Evolutionary conservation across 2,113 vertebrate species (phyloP).

Genomic region (Ranitomeya variabilis): DNA sequence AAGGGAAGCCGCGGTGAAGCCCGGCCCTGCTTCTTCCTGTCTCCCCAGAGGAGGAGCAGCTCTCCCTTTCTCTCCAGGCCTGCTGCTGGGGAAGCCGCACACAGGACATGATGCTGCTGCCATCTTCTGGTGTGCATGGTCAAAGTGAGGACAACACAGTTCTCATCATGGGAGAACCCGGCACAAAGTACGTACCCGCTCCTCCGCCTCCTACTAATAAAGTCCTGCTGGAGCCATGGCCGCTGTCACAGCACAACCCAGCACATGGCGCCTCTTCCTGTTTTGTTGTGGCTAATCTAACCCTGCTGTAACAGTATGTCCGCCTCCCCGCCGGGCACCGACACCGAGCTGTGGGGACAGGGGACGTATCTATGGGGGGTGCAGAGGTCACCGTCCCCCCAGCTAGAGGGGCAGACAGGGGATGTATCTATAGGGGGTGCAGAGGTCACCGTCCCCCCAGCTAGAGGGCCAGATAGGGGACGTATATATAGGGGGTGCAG

Average conservation of each 20-base stretch:
- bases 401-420: no score
- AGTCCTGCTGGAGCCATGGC: neutral
- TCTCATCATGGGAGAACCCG: conserved; percentile 47
- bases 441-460: no score
- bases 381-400: no score
- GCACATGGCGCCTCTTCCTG: neutral
- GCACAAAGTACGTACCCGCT: conserved; percentile 52
- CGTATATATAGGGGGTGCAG: no score
- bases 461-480: no score
- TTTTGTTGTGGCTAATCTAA: neutral
- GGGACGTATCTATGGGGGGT: neutral
- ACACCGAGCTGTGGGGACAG: no score
- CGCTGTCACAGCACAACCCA: neutral
- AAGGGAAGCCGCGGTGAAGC: neutral
- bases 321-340: no score
- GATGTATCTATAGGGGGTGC: no score
- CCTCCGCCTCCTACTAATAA: neutral
- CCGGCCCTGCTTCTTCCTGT: conserved; percentile 47
- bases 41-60: conserved; percentile 8
- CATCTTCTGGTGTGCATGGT: conserved; percentile 54
- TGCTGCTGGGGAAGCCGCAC: neutral
- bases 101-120: conserved; percentile 53
- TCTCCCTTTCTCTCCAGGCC: neutral
- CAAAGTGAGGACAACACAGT: conserved; percentile 43
- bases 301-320: neutral